Conservation (phyloP, 2,797 vertebrate species). For the Psittacula derbiana region DNA sequence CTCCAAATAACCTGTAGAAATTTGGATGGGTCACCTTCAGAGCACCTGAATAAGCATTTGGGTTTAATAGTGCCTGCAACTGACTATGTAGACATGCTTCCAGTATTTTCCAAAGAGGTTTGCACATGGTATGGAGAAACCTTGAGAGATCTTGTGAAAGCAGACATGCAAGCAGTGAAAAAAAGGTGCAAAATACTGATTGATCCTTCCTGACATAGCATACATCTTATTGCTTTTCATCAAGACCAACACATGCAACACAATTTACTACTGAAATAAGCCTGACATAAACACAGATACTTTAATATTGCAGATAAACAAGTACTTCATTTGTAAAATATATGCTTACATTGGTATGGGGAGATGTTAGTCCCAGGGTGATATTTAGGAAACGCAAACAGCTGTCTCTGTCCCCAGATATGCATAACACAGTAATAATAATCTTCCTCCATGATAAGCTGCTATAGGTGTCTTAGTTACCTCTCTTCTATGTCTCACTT, state of each 20-base stretch:
- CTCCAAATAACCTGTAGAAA: not conserved
- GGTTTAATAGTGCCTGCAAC: not conserved
- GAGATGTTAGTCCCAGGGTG: conserved; percentile 38
- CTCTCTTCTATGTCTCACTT: not conserved
- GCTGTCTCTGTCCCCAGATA: conserved; percentile 45
- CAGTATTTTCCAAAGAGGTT: not conserved
- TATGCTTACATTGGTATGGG: not conserved
- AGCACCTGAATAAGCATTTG: not conserved
- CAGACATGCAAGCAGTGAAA: not conserved
- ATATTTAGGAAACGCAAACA: conserved; percentile 22
- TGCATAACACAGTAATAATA: conserved; percentile 32
- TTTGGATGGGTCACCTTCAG: not conserved
- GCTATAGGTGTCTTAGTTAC: conserved; percentile 20
- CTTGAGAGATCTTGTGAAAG: not conserved
- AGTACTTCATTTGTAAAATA: conserved; percentile 23
- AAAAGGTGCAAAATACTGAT: not conserved
- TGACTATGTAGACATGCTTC: not conserved
- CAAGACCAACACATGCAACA: not conserved
- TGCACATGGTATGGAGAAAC: not conserved
- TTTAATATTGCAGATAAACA: conserved; percentile 3
- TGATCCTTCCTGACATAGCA: not conserved
- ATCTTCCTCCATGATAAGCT: conserved; percentile 64
- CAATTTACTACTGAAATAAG: not conserved
- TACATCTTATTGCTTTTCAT: not conserved
- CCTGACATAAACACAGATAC: not conserved